phyloP scores from a whole-genome alignment of 2,797 vertebrate genomes.

The Catamblyrhynchus diadema region DNA sequence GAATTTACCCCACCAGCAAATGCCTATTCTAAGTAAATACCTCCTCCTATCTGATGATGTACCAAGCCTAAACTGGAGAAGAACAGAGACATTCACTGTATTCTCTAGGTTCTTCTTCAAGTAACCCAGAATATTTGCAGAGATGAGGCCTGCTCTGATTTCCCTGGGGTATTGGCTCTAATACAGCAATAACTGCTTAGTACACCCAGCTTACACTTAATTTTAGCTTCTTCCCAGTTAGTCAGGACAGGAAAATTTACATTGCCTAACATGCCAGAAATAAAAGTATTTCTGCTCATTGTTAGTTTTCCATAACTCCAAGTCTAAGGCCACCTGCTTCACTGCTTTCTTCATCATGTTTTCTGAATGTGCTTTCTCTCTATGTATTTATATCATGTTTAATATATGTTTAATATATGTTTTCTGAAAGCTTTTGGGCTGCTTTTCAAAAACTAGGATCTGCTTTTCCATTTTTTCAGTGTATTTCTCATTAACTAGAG shows the following conservation, averaged over 20 bases:
- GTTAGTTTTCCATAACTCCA: not conserved
- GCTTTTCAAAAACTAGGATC: not conserved
- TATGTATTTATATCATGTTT: not conserved
- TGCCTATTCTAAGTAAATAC: not conserved
- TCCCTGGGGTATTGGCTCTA: not conserved
- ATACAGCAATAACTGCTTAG: not conserved
- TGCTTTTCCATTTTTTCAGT: not conserved
- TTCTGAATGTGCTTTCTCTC: not conserved
- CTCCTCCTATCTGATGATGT: not conserved
- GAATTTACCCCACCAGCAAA: not conserved
- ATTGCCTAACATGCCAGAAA: not conserved
- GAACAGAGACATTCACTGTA: not conserved
- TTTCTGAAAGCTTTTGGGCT: not conserved
- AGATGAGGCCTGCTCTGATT: not conserved
- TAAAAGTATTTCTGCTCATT: not conserved
- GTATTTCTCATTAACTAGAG: not conserved
- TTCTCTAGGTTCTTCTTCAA: not conserved
- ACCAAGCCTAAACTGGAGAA: not conserved
- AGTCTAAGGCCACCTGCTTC: not conserved
- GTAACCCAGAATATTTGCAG: not conserved
- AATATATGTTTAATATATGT: not conserved
- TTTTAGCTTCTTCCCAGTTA: not conserved
- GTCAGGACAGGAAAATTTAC: not conserved
- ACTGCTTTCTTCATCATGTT: not conserved
- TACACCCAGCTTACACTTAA: not conserved